Base-by-base conservation (phyloP, 2,113 vertebrate species). In the Amphilophus citrinellus region DNA sequence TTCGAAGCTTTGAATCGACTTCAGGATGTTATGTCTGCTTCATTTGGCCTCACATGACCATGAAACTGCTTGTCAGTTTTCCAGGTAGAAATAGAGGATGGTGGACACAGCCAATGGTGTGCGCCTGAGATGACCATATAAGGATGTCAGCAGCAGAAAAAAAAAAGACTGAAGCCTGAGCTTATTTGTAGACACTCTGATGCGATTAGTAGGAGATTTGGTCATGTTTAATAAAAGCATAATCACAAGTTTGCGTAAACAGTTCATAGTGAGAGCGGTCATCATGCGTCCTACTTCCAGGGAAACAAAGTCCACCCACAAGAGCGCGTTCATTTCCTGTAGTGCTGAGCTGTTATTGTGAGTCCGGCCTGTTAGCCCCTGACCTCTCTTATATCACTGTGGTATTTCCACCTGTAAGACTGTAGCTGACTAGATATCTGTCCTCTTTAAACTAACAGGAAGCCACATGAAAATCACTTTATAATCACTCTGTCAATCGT, bases 101-200 rank as follows among this genome's bases (percentile, higher is more conserved):
- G 27, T 30, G 65, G 42, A 50, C 42, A 20, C 44, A 71, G 44
- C 9, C 66, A 71, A 17, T 53, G 24, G 17, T 32, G 66, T 50
- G 66, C 53, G 44, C 27, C 66, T 20, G 24, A 53, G 66, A 53
- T 71, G 24, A 32, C 18, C 10, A 10, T 53, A 7, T 71, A 71
- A 71, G 66, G 27, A 30, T 0, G 2, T 30, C 0, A 0, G 42
- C 65, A 71, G 0, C 42, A 71, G 24, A 59, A 3, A 50, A 50
- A 17, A 24, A 7, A 0, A 0, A 0, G 1, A 4, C 42, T 30
- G 24, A 71, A 50, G 42, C 1, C 9, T 5, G 3, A 20, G 42
- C 22, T 71, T 71, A 9, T 50, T 47, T 68, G 22, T 47, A 68
- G 63, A 47, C 27, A 68, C 22, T 27, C 63, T 44, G 37, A 39